These are phyloP conservation scores for Sycophila sp. DNA, from an alignment of 1,140 invertebrate species.

Conservation along the genomic window DNA sequence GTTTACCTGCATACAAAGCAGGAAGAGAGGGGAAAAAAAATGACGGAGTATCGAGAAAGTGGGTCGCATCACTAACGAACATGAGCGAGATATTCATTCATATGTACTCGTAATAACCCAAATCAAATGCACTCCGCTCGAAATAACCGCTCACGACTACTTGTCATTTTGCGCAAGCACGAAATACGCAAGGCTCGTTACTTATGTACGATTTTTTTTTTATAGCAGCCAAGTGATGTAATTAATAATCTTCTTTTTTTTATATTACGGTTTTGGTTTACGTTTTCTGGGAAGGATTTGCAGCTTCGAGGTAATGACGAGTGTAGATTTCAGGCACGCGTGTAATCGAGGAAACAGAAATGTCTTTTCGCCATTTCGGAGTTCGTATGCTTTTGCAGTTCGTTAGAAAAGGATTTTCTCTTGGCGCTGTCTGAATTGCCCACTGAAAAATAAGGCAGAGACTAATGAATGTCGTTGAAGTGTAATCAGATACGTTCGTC, in stretches of 20 bases:
- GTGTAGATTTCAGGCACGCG: background rate
- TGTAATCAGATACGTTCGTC: too few relatives aligned
- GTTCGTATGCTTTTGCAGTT: too few relatives aligned
- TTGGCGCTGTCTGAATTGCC: too few relatives aligned
- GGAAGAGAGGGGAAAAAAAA: conserved; percentile 10
- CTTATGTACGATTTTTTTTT: background rate
- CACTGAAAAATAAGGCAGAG: too few relatives aligned
- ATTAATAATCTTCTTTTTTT: background rate
- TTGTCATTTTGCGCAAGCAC: background rate
- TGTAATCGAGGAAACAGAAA: too few relatives aligned
- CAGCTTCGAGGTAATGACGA: background rate
- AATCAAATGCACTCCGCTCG: background rate
- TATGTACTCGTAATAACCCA: background rate
- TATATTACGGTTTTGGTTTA: background rate
- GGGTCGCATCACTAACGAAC: background rate
- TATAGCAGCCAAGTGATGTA: background rate
- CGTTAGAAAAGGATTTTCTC: too few relatives aligned
- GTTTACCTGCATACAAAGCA: conserved; percentile 9
- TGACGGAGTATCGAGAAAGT: conserved; percentile 4
- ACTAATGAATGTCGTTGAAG: too few relatives aligned
- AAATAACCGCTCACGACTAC: background rate
- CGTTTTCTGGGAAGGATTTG: background rate
- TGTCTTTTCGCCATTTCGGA: too few relatives aligned
- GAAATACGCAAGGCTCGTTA: background rate
- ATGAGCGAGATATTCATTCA: background rate